Percentiles rank a stretch among this genome's conserved stretches.
phyloP scores from a whole-genome alignment of 2,888 invertebrate species.

The Steinernema hermaphroditum region DNA sequence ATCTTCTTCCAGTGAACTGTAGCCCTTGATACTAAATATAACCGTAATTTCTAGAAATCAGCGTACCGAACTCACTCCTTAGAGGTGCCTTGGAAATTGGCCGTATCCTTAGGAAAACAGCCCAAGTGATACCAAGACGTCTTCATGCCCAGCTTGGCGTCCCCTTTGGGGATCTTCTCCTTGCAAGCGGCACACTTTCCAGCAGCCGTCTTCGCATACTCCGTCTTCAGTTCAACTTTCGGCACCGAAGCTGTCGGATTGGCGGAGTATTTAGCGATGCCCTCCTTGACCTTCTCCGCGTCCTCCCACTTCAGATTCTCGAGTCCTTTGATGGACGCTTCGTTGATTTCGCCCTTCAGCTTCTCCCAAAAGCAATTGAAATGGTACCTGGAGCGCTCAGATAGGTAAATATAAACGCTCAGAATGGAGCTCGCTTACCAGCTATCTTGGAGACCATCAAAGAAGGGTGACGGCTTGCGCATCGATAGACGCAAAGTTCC shows the following conservation, averaged over 20 bases:
- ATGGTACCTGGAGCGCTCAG: conserved; percentile 68
- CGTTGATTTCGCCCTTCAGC: conserved; percentile 48
- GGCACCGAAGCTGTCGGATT: conserved; percentile 19
- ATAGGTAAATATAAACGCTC: too few species aligned
- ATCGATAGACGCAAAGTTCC: conserved; percentile 49
- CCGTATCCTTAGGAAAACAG: background rate
- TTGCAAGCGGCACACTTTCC: conserved; percentile 55
- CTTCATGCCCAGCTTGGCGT: conserved; percentile 39
- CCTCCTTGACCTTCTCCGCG: conserved; percentile 68
- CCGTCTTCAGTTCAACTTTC: conserved; percentile 36
- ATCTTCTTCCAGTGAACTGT: conserved; percentile 37
- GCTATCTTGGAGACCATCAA: conserved; percentile 60
- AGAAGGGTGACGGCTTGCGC: conserved; percentile 48
- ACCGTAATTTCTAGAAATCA: background rate
- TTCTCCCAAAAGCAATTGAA: conserved; percentile 69
- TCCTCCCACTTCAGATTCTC: conserved; percentile 70
- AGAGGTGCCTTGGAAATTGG: background rate
- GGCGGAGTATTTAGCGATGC: conserved; percentile 51
- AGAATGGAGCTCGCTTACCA: conserved; percentile 45
- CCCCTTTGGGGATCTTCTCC: conserved; percentile 42
- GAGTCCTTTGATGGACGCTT: conserved; percentile 68
- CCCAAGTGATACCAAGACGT: conserved; percentile 14
- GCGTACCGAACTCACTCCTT: background rate
- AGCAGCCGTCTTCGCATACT: conserved; percentile 41
- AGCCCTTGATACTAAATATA: conserved; percentile 41